phyloP scores from a whole-genome alignment of 2,888 invertebrate genomes.

The Papilio demoleus region DNA sequence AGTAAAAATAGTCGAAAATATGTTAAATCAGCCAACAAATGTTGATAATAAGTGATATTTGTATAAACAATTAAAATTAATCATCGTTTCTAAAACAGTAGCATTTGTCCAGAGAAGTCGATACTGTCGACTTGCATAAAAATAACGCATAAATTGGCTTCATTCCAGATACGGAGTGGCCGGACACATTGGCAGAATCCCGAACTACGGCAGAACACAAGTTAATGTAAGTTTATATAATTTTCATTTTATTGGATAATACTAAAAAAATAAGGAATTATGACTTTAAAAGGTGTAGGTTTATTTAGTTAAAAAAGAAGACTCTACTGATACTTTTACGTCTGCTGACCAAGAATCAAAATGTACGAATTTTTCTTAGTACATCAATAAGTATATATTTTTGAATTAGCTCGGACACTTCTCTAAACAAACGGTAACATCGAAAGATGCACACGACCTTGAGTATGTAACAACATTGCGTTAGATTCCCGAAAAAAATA shows the following conservation, averaged over 20 bases:
- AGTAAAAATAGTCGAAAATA: too few relatives aligned
- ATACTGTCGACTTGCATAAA: slow-evolving; percentile 62
- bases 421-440: not conserved
- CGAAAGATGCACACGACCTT: slow-evolving; percentile 36
- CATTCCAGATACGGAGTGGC: slow-evolving; percentile 75
- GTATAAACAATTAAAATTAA: not conserved
- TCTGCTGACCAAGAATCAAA: too few relatives aligned
- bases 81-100: slow-evolving; percentile 37
- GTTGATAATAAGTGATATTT: too few relatives aligned
- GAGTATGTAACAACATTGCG: slow-evolving; percentile 50
- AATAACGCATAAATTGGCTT: slow-evolving; percentile 75
- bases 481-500: slow-evolving; percentile 50
- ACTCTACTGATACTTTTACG: too few relatives aligned
- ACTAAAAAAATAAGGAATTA: too few relatives aligned
- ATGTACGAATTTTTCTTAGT: not conserved
- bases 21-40: too few relatives aligned
- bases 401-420: slow-evolving; percentile 1
- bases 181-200: slow-evolving; percentile 79
- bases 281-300: too few relatives aligned
- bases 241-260: slow-evolving; percentile 7
- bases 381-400: not conserved
- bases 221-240: slow-evolving; percentile 70
- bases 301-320: too few relatives aligned
- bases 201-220: slow-evolving; percentile 77
- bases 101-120: slow-evolving; percentile 48